Base-by-base conservation (phyloP, 2,797 vertebrate genomes). In the Semaprochilodus insignis region DNA sequence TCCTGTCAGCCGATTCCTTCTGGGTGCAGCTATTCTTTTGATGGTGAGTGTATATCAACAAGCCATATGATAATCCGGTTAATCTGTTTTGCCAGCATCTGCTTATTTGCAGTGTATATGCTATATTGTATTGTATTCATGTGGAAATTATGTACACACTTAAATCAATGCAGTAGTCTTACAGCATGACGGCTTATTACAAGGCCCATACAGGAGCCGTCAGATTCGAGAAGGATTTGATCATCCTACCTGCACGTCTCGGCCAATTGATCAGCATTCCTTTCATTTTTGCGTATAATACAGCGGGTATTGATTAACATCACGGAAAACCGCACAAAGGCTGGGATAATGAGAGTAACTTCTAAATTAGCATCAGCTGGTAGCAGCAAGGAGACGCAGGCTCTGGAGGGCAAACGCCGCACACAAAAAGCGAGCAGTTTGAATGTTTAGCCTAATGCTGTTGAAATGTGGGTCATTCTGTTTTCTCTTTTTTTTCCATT, bases 381-480 rank as follows among this genome's bases (percentile, higher is more conserved):
- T n/a, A 11, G 0, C 52, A 57, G 25, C 27, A 36, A 16, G 27
- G 52, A 74, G 48, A 10, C 15, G 23, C 27, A 36, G 52, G 52
- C 15, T 21, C 69, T 51, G 16, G n/a, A 71, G 40, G 21, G 15
- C 36, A 73, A 55, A 15, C 55, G 6, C 3, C 14, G 1, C 69
- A 13, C 25, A 57, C 19, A 74, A 15, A 74, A 54, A 55, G 57
- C 0, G 23, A 74, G 19, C 51, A 19, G 31, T n/a, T 54, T 76
- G 52, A 78, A 78, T 54, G 34, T 25, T 3, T 59, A 27, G 62
- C 63, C 70, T 79, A 48, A 25, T 83, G 71, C 70, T 79, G 51
- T 14, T 23, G 55, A 80, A 62, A 62, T 71, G 67, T 31, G n/a
- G 66, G 66, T 44, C 66, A 69, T 44, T 34, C 27, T 63, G 60